Evolutionary conservation across 2,797 vertebrate genomes (phyloP).

Genomic region (Mormyrops boulengeri): DNA sequence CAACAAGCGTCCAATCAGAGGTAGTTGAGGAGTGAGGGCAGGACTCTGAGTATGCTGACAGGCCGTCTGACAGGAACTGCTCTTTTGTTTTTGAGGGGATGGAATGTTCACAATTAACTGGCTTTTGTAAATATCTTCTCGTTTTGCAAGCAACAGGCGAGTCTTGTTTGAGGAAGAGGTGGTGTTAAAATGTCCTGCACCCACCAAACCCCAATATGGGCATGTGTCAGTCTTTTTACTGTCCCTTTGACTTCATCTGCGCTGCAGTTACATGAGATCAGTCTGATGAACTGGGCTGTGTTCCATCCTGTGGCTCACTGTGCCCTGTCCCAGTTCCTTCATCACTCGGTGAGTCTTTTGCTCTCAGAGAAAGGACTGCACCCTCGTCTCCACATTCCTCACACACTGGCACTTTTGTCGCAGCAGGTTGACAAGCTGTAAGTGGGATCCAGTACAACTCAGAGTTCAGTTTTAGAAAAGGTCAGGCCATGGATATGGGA

Average conservation of each 20-base stretch:
- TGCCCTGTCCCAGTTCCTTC: not conserved
- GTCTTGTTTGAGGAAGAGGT: not conserved
- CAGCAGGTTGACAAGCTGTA: not conserved
- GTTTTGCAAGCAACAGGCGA: constrained; percentile 32
- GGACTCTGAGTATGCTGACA: constrained; percentile 63
- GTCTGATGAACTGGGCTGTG: not conserved
- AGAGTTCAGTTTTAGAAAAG: not conserved
- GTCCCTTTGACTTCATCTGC: not conserved
- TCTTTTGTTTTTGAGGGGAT: constrained; percentile 48
- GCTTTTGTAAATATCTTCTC: constrained; percentile 37
- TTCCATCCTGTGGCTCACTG: not conserved
- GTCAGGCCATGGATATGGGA: not conserved
- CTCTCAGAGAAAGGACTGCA: not conserved
- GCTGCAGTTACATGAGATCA: not conserved
- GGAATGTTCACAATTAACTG: constrained; percentile 38
- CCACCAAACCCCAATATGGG: not conserved
- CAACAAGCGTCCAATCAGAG: constrained; percentile 93
- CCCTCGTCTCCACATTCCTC: not conserved
- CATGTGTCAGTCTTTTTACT: not conserved
- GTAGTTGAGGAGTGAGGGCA: constrained; percentile 70
- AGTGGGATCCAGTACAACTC: not conserved
- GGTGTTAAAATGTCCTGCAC: constrained; percentile 7
- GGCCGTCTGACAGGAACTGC: constrained; percentile 62
- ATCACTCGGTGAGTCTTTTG: not conserved
- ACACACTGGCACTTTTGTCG: not conserved